Base-by-base conservation (phyloP, 2,888 invertebrate genomes). In the Amaurobius ferox region DNA sequence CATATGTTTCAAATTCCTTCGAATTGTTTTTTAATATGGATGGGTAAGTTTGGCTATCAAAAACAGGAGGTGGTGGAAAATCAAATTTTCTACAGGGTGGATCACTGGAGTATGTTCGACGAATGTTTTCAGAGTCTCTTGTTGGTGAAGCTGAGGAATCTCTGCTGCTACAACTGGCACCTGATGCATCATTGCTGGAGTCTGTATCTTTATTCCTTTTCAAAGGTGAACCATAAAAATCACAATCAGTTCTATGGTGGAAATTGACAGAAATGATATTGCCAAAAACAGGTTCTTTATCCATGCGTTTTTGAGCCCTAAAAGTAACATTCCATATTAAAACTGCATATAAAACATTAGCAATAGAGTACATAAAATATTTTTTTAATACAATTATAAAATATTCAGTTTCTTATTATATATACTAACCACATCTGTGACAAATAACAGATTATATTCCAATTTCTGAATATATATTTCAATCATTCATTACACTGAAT, bases 261-360 rank as follows among this genome's bases (percentile, higher is more conserved):
- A 91, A 92, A 89, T 91, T 91, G 64, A 94, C 94, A 88, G 91
- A 91, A 89, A 94, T 95, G 92, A 95, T 95, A 88, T 94, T 94
- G 16, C 96, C 96, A 92, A 94, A 95, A 72, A 96, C 95, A 92
- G 95, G 94, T 91, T 95, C 95, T 86, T 95, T 95, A 90, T 96
- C 95, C 94, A 96, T 95, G 90, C 96, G 94, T 91, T 95, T 95
- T 90, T 95, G 93, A 88, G 96, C 96, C 92, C 96, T 96, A 90
- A 7, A 90, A 35, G 35, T 35, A 35, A n/a, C n/a, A n/a, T n/a
- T 61, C 7, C 61, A 61, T 9, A 9, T 39, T 39, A 39, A 55
- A n/a, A 55, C 7, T n/a, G 55, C 2, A 55, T 9, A 55, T 9
- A 55, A n/a, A 7, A 55, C 55, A 55, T 13, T n/a, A 19, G 19